Evolutionary conservation across 2,113 vertebrate genomes (phyloP).

Genomic region (Hydropotes inermis): DNA sequence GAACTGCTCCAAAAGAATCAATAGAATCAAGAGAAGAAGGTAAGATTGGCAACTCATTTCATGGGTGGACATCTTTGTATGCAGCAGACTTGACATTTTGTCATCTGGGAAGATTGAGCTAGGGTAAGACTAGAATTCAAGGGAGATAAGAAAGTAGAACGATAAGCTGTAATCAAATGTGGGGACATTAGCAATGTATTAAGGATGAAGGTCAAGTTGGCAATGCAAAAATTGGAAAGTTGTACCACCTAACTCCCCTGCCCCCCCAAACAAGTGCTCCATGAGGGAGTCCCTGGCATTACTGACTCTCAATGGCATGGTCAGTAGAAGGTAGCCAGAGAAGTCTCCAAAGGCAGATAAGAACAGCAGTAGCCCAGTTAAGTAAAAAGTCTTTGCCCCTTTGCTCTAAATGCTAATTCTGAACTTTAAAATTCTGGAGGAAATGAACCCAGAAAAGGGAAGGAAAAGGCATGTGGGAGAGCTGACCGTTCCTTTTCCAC

Average conservation of each 20-base stretch:
- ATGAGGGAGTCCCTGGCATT: neutral
- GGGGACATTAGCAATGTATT: neutral
- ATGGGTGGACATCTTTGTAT: neutral
- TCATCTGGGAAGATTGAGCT: neutral
- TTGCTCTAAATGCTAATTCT: neutral
- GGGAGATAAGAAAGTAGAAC: neutral
- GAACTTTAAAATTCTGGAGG: neutral
- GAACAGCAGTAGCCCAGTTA: neutral
- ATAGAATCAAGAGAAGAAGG: neutral
- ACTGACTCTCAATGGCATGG: neutral
- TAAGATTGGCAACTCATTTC: neutral
- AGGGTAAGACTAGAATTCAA: neutral
- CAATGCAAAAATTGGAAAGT: neutral
- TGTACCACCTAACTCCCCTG: neutral
- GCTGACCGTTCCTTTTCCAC: no score
- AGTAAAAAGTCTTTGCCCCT: neutral
- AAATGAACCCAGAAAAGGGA: neutral
- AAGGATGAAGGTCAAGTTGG: neutral
- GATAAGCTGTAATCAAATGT: neutral
- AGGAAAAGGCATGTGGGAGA: neutral
- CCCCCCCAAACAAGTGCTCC: fast-evolving
- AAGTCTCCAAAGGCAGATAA: neutral
- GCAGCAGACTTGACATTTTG: neutral
- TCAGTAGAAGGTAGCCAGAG: neutral
- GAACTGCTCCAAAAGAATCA: neutral